phyloP scores from a whole-genome alignment of 2,113 vertebrate genomes.

The Nerophis ophidion region DNA sequence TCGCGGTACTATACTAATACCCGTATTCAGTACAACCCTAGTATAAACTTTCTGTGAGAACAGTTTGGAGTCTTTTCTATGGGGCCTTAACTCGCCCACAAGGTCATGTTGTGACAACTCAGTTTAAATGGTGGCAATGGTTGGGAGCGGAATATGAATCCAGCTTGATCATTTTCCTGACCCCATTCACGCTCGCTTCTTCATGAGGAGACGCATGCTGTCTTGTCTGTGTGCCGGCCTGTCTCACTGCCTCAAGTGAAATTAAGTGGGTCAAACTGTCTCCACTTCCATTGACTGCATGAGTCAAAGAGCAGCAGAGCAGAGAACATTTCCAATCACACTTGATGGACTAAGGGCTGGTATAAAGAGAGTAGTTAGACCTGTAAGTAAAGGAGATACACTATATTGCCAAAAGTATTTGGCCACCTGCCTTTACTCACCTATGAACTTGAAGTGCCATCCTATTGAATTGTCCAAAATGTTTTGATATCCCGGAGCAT shows the following conservation, averaged over 20 bases:
- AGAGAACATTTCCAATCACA: slow-evolving; percentile 30
- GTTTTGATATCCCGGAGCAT: too few relatives aligned
- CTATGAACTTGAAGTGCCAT: too few relatives aligned
- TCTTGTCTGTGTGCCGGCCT: slow-evolving; percentile 33
- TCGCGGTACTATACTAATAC: too few relatives aligned
- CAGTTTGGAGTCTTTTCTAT: too few relatives aligned
- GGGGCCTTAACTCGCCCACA: slow-evolving; percentile 10
- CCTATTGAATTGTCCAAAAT: too few relatives aligned
- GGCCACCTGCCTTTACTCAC: too few relatives aligned
- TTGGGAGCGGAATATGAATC: neutral
- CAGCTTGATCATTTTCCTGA: neutral
- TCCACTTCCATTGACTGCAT: slow-evolving; percentile 48
- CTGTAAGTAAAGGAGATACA: neutral
- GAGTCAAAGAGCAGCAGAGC: slow-evolving; percentile 22
- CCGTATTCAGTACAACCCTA: too few relatives aligned
- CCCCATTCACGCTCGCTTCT: neutral
- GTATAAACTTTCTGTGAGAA: too few relatives aligned
- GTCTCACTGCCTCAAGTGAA: slow-evolving; percentile 39
- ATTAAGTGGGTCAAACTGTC: slow-evolving; percentile 59
- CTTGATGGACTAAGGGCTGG: slow-evolving; percentile 15
- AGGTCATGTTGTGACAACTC: neutral
- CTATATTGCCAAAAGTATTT: too few relatives aligned
- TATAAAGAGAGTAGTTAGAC: slow-evolving; percentile 29
- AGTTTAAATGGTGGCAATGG: neutral
- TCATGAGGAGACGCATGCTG: slow-evolving; percentile 37